Percentiles rank a stretch among this genome's conserved stretches.
phyloP scores from a whole-genome alignment of 2,113 vertebrate genomes.

The Barnardius zonarius region DNA sequence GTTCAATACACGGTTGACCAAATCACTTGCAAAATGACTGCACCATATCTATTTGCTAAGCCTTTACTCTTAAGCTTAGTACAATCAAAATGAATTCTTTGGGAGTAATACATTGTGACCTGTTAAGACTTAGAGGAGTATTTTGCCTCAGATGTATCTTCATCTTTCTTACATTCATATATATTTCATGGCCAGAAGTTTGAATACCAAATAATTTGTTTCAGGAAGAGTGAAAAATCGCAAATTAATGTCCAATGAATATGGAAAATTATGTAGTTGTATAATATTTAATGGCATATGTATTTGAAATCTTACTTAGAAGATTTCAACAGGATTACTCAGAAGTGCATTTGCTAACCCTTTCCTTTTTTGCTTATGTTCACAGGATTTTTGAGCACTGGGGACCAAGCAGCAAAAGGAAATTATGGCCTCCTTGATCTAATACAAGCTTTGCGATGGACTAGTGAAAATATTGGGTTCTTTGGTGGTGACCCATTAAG shows the following conservation, averaged over 20 bases:
- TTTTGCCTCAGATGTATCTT: not conserved
- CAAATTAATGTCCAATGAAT: not conserved
- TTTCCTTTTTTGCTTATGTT: constrained; percentile 1
- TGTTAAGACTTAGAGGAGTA: not conserved
- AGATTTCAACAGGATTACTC: not conserved
- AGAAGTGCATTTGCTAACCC: constrained; percentile 24
- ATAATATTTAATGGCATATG: not conserved
- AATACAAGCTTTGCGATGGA: constrained; percentile 98
- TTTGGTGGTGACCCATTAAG: constrained; percentile 97
- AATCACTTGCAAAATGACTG: not conserved
- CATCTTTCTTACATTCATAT: not conserved
- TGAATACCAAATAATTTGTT: not conserved
- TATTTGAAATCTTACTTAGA: not conserved
- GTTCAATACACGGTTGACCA: not conserved
- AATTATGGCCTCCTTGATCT: constrained; percentile 97
- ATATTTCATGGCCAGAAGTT: not conserved
- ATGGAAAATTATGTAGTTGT: not conserved
- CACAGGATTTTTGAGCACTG: constrained; percentile 96
- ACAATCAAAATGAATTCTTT: not conserved
- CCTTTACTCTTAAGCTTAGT: not conserved
- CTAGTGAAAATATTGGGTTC: constrained; percentile 98
- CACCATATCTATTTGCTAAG: not conserved
- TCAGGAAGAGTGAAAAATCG: not conserved
- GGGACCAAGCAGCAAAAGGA: constrained; percentile 97
- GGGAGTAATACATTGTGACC: not conserved